Evolutionary conservation across 2,797 vertebrate genomes (phyloP).

Genomic region (Pangasius mekongensis): DNA sequence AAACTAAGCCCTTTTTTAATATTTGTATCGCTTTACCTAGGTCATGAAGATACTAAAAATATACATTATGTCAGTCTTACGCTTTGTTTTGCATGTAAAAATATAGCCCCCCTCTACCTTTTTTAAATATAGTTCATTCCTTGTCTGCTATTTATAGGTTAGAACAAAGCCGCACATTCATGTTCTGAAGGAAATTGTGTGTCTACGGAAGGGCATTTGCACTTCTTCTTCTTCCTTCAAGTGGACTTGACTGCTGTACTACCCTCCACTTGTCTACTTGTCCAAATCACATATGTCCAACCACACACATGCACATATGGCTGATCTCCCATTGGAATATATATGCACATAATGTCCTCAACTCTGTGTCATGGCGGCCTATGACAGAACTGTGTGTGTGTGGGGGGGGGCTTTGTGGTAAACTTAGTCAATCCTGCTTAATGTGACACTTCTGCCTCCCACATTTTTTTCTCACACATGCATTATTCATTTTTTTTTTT

Average conservation of each 20-base stretch:
- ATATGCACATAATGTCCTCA: not conserved
- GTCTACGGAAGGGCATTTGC: slow-evolving; percentile 4
- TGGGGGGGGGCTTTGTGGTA: slow-evolving; percentile 16
- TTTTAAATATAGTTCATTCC: not conserved
- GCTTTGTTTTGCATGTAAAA: not conserved
- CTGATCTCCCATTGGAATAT: not conserved
- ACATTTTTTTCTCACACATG: slow-evolving; percentile 61
- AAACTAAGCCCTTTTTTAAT: not conserved
- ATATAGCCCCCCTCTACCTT: no score
- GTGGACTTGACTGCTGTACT: not conserved
- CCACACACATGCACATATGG: not conserved
- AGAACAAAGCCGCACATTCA: not conserved
- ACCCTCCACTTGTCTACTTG: not conserved
- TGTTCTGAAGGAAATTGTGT: not conserved
- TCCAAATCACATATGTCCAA: not conserved
- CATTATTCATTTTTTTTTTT: slow-evolving; percentile 70
- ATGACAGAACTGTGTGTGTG: not conserved
- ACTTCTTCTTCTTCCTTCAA: not conserved
- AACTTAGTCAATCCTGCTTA: slow-evolving; percentile 37
- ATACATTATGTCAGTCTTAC: not conserved
- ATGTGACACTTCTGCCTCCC: slow-evolving; percentile 37
- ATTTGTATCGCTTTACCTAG: not conserved
- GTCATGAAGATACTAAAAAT: not conserved
- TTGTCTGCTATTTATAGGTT: slow-evolving; percentile 27
- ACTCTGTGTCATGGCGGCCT: slow-evolving; percentile 9